Percentiles rank a stretch among this genome's conserved stretches.
Conservation (phyloP, 2,113 vertebrate species). For the Picathartes gymnocephalus region DNA sequence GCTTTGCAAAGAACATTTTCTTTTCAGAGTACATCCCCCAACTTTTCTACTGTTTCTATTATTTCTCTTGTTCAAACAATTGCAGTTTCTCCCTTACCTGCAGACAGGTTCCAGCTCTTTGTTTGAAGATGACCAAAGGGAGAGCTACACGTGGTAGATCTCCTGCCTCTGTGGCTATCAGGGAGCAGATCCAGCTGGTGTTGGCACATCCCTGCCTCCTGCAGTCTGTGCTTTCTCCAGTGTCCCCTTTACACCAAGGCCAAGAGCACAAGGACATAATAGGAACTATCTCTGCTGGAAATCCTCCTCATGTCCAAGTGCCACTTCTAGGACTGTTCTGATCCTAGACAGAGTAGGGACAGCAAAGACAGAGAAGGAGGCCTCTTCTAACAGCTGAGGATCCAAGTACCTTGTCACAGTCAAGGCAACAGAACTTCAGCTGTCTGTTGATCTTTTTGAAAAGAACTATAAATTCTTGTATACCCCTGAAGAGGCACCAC, state of each 20-base stretch:
- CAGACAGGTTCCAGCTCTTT: neutral
- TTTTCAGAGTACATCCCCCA: neutral
- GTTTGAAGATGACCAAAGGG: neutral
- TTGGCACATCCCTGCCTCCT: neutral
- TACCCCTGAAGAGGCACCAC: neutral
- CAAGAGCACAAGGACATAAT: neutral
- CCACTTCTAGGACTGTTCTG: neutral
- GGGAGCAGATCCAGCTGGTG: neutral
- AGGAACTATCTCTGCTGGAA: neutral
- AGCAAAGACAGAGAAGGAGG: neutral
- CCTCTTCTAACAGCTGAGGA: neutral
- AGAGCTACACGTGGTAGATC: neutral
- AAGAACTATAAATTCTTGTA: neutral
- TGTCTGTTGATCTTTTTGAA: neutral
- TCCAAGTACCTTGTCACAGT: neutral
- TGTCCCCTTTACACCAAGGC: neutral
- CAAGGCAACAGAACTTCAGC: neutral
- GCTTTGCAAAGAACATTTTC: neutral
- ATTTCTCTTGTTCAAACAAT: neutral
- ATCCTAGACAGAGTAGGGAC: neutral
- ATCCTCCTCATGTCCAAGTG: neutral
- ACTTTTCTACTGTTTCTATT: neutral
- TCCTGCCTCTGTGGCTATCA: neutral
- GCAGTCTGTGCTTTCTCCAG: neutral
- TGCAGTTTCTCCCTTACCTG: neutral